phyloP scores from a whole-genome alignment of 2,113 vertebrate genomes.

The Lepisosteus osseus region DNA sequence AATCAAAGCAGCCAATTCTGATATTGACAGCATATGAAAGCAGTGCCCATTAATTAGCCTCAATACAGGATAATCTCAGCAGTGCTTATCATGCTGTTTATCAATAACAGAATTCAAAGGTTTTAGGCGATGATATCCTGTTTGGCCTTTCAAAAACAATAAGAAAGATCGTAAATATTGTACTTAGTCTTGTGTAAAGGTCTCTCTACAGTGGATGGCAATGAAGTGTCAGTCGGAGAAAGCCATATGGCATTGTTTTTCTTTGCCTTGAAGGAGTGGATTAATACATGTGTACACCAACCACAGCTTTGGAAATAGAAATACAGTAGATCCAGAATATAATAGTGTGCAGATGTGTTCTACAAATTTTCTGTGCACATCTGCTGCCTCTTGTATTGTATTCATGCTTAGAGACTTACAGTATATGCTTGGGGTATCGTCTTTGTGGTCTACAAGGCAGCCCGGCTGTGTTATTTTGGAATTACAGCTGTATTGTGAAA shows the following conservation, averaged over 20 bases:
- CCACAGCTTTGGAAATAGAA: slow-evolving; percentile 9
- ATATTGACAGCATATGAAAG: too few species aligned
- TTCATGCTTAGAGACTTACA: background rate
- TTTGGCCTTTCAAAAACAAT: background rate
- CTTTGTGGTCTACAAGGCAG: too few species aligned
- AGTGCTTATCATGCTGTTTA: too few species aligned
- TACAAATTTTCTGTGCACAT: background rate
- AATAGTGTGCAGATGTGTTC: slow-evolving; percentile 17
- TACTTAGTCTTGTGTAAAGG: background rate
- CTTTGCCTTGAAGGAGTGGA: slow-evolving; percentile 7
- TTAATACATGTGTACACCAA: slow-evolving; percentile 3
- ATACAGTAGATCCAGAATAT: background rate
- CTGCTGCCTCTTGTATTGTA: background rate
- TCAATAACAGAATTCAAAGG: too few species aligned
- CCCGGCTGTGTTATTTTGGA: too few species aligned
- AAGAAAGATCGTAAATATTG: background rate
- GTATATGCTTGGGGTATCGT: too few species aligned
- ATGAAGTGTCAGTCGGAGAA: background rate
- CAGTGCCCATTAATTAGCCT: too few species aligned
- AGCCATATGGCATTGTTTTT: slow-evolving; percentile 14
- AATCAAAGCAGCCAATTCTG: too few species aligned
- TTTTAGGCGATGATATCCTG: too few species aligned
- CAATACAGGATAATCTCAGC: too few species aligned
- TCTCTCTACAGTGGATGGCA: slow-evolving; percentile 1
- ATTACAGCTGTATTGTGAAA: too few species aligned